Evolutionary conservation across 2,113 vertebrate genomes (phyloP).

Genomic region (Gymnocephalus cernua): DNA sequence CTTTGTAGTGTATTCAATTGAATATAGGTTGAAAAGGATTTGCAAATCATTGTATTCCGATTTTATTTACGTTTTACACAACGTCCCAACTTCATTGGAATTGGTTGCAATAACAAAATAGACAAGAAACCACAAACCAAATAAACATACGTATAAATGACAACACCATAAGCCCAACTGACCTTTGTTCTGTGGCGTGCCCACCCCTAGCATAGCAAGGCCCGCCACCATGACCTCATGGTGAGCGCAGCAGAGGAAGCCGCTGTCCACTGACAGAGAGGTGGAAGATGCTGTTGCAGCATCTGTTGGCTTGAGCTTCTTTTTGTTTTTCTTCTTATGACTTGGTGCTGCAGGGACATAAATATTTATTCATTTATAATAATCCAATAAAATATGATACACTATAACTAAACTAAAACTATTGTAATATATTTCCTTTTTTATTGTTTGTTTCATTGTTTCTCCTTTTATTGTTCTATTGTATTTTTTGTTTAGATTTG

Average conservation of each 20-base stretch:
- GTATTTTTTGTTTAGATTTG: not conserved
- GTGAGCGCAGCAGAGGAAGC: constrained; percentile 94
- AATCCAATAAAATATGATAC: not conserved
- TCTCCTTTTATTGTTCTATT: not conserved
- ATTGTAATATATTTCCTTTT: not conserved
- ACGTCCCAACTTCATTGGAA: too few species aligned
- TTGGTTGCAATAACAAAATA: too few species aligned
- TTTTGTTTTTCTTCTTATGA: constrained; percentile 92
- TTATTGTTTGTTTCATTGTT: not conserved
- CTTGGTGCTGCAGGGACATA: constrained; percentile 64
- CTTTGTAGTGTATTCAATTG: too few species aligned
- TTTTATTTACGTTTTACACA: too few species aligned
- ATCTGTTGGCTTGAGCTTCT: constrained; percentile 79
- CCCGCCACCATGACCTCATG: constrained; percentile 95
- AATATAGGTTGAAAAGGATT: too few species aligned
- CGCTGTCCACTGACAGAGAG: constrained; percentile 86
- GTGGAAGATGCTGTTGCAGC: constrained; percentile 12
- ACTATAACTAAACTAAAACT: not conserved
- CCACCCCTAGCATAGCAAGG: constrained; percentile 86
- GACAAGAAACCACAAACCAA: too few species aligned
- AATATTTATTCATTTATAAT: not conserved
- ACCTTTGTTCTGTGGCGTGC: constrained; percentile 67
- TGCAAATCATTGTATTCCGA: too few species aligned
- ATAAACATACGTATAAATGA: too few species aligned
- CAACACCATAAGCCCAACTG: not conserved